Base-by-base conservation (phyloP, 2,888 invertebrate genomes). In the Pseudococcus longispinus region DNA sequence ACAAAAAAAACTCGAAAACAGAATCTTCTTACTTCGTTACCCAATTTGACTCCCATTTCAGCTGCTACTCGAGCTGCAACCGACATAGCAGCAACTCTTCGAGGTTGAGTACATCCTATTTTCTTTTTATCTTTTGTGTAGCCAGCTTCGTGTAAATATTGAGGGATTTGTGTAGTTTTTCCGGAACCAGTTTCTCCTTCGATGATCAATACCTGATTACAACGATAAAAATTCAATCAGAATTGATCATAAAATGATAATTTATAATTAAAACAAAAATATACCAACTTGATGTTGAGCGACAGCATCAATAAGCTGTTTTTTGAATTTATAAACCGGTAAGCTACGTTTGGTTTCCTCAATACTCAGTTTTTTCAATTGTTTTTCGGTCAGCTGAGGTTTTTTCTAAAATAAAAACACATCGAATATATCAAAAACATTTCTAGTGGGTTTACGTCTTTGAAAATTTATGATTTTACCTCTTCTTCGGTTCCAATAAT, bases 11-110 rank as follows among this genome's bases (percentile, higher is more conserved):
- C 20, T 8, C 1, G 1, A 82, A 32, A 80, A 8, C 26, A 32
- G 9, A 32, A 9, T 20, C 5, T 46, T 5, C 95, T 95, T 83
- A 96, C 96, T 92, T 96, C 96, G 91, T 96, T 96, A 84, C 99
- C 99, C 37, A 99, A 92, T 92, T 99, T 99, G 0, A 97, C 96
- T 89, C 94, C 94, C 96, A 99, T 97, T 93, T 99, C 99, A 90
- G 99, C 96, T 2, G 99, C 97, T 0, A 99, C 99, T 90, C 99
- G 94, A 4, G 98, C 96, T 26, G 99, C 97, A 29, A 99, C 99
- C n/a, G 98, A 98, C 99, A 99, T 99, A 2, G 99, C 98, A 29
- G 99, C 99, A 1, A 99, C 99, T 91, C 99, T 93, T 88, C 99
- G 92, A 0, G 99, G 99, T 91, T 98, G 98, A 0, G 99, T 99